Conservation (phyloP, 1,140 invertebrate species). For the Lineus longissimus region DNA sequence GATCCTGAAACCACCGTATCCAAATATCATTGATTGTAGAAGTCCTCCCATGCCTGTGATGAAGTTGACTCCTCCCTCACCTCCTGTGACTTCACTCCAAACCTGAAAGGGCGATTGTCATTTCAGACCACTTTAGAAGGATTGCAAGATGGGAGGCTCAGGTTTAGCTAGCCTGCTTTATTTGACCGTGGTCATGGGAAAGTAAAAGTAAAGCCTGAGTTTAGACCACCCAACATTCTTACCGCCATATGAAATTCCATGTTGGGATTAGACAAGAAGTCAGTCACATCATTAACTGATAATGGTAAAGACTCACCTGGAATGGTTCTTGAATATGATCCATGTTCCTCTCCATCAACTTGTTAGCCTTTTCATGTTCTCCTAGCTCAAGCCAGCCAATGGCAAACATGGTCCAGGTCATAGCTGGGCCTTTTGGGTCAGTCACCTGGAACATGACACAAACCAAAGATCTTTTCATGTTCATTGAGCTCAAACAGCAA, state of each 20-base stretch:
- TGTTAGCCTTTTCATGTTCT: conserved; percentile 19
- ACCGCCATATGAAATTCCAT: background rate
- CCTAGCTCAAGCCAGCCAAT: conserved; percentile 52
- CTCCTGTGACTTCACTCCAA: conserved; percentile 53
- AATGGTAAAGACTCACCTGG: conserved; percentile 1
- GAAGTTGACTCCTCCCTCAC: conserved; percentile 55
- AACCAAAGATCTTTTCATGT: too few species aligned
- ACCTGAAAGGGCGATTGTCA: conserved; percentile 31
- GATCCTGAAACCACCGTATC: conserved; percentile 53
- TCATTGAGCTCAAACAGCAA: too few species aligned
- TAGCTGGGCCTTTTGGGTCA: conserved; percentile 48
- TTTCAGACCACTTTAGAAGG: too few species aligned
- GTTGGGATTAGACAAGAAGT: background rate
- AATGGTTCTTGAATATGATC: background rate
- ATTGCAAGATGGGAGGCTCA: too few species aligned
- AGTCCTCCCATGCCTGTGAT: conserved; percentile 58
- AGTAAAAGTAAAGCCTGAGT: background rate
- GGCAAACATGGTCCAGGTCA: conserved; percentile 55
- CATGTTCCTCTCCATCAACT: background rate
- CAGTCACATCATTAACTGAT: background rate
- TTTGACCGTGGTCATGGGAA: too few species aligned
- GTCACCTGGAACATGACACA: conserved; percentile 19
- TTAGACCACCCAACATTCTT: background rate
- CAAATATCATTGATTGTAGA: conserved; percentile 54
- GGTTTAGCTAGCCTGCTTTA: too few species aligned